A percentile compares a stretch with the other conserved stretches of the same genome.
Conservation (phyloP, 2,113 vertebrate genomes). For the Microcebus jonahi region DNA sequence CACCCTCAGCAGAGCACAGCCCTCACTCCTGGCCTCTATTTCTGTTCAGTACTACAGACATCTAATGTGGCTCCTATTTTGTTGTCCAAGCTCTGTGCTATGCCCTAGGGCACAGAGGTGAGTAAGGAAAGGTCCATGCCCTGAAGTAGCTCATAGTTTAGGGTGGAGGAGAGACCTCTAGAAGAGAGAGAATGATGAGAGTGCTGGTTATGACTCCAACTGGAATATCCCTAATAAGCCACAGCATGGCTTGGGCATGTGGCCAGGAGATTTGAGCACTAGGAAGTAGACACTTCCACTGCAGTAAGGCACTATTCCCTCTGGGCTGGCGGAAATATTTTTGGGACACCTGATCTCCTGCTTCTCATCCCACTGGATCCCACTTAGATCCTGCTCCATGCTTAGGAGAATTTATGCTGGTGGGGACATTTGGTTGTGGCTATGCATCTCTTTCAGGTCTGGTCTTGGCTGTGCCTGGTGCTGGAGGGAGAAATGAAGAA, state of each 20-base stretch:
- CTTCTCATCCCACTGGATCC: not conserved
- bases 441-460: not conserved
- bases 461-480: not conserved
- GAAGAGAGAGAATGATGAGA: not conserved
- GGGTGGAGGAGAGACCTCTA: not conserved
- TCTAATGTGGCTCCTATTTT: not conserved
- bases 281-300: not conserved
- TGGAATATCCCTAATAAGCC: not conserved
- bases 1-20: not conserved
- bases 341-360: not conserved
- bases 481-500: not conserved
- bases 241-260: not conserved
- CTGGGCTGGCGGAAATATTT: no score
- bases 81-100: not conserved
- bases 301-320: not conserved
- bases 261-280: not conserved
- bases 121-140: not conserved
- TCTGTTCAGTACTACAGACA: not conserved
- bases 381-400: not conserved
- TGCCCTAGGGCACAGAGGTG: not conserved
- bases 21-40: not conserved
- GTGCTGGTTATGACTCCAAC: not conserved
- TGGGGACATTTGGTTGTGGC: not conserved
- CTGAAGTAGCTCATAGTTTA: not conserved
- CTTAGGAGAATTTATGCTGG: not conserved